These are phyloP conservation scores for Pelecanus crispus DNA, from an alignment of 2,113 vertebrate species.

Conservation along the genomic window DNA sequence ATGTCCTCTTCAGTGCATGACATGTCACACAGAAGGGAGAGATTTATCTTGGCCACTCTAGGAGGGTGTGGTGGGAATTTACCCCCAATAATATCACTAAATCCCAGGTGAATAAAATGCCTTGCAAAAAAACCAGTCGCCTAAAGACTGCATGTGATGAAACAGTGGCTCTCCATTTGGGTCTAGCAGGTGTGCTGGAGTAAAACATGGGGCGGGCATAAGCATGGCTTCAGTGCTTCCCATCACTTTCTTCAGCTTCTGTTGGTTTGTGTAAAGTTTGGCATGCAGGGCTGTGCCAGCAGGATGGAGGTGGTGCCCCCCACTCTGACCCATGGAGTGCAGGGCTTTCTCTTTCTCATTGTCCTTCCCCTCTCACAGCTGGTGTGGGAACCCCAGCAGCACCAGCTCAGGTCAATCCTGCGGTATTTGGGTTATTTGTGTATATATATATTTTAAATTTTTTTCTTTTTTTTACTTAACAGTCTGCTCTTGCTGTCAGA, in stretches of 20 bases:
- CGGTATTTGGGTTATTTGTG: not conserved
- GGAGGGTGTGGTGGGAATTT: slow-evolving; percentile 46
- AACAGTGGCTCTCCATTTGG: not conserved
- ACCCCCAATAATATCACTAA: not conserved
- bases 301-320: not conserved
- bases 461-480: not conserved
- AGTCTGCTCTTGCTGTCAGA: not conserved
- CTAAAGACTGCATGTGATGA: not conserved
- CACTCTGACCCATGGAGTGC: rapidly evolving
- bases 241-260: not conserved
- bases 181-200: not conserved
- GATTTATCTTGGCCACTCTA: not conserved
- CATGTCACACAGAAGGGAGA: not conserved
- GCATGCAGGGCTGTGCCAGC: rapidly evolving
- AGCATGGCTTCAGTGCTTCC: not conserved
- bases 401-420: not conserved
- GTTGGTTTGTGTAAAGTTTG: not conserved
- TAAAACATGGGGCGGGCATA: not conserved
- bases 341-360: not conserved
- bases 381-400: not conserved
- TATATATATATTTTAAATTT: rapidly evolving
- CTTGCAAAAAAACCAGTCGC: not conserved
- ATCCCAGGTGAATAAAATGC: slow-evolving; percentile 10
- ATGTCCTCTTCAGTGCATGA: not conserved
- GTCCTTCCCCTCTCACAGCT: not conserved